Conservation (phyloP, 2,113 vertebrate species). For the Protobothrops flavoviridis region DNA sequence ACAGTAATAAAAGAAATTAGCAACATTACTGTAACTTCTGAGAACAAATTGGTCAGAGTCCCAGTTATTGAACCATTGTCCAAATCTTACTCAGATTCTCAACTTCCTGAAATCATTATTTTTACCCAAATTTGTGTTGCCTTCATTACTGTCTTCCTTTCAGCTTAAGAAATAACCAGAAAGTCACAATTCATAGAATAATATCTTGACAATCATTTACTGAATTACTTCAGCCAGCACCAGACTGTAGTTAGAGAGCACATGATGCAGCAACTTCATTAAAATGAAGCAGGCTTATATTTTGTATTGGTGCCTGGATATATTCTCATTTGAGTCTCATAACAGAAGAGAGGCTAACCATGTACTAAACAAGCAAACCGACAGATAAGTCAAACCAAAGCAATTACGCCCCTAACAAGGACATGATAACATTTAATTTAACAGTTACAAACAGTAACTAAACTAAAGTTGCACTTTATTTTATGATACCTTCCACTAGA, state of each 20-base stretch:
- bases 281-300: not conserved
- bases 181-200: not conserved
- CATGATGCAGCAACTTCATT: not conserved
- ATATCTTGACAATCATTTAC: not conserved
- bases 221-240: not conserved
- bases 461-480: not conserved
- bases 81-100: not conserved
- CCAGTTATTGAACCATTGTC: not conserved
- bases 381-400: not conserved
- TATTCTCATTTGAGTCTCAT: not conserved
- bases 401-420: not conserved
- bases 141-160: too few relatives aligned
- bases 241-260: not conserved
- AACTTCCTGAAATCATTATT: not conserved
- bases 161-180: not conserved
- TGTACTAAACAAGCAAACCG: not conserved
- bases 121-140: not conserved
- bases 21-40: not conserved
- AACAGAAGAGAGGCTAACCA: not conserved
- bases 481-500: not conserved
- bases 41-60: not conserved
- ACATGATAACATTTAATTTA: not conserved
- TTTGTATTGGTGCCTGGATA: not conserved
- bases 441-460: not conserved
- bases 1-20: not conserved